Base-by-base conservation (phyloP, 2,888 invertebrate genomes). In the Uropetala carovei region DNA sequence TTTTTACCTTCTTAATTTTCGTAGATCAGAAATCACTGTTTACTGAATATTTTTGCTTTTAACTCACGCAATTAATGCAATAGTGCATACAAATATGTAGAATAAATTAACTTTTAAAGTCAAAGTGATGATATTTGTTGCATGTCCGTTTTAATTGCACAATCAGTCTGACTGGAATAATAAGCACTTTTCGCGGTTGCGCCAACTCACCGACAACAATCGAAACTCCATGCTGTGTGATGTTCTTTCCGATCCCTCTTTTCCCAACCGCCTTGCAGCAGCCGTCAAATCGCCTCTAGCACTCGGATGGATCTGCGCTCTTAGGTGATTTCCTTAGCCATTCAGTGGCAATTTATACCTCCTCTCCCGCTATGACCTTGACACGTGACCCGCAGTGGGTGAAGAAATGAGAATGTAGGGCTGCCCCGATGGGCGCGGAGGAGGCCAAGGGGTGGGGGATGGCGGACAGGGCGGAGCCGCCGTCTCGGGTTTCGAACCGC, bases 401-500 rank as follows among this genome's bases (percentile, higher is more conserved):
- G 75, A 75, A 75, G 75, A 27, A 75, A 75, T 75, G 75, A 43
- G 43, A 43, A 43, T 43, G 43, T 43, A 5, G 43, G 43, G 43
- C 43, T 43, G 5, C 43, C 5, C 1, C 43, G 43, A 43, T 1
- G 43, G 43, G 43, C 43, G 43, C 43, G 43, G 43, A 43, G 1
- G 43, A 43, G 5, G 43, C 5, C 3, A 5, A 5, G 43, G 43
- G 43, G 43, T 3, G 43, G 5, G 43, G 43, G 43, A 75, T 18
- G 75, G 27, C 22, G 27, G 75, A 75, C 22, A 27, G 75, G 22
- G 75, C 22, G 75, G 75, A 27, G 22, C 75, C 22, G 75, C 75
- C 75, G 22, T 27, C 75, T 75, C 75, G 75, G 75, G 75, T 75
- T 75, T 75, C 75, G 75, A 75, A 75, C 75, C 75, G 11, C 22